phyloP scores from a whole-genome alignment of 2,888 invertebrate species.

The Therioaphis trifolii region DNA sequence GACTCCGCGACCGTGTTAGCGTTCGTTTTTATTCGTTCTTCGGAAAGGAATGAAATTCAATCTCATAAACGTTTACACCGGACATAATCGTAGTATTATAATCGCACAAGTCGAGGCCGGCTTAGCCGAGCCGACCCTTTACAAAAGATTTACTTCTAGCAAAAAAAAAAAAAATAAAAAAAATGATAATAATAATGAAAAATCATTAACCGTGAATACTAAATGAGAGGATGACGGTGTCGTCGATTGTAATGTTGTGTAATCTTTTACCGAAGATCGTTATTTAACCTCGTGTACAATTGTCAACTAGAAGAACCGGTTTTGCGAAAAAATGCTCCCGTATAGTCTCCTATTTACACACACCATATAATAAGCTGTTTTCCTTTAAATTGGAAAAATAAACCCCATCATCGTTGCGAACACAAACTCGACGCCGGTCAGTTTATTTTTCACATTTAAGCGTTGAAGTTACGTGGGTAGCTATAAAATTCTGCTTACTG shows the following conservation, averaged over 20 bases:
- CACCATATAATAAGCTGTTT: constrained; percentile 14
- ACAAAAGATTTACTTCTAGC: not conserved
- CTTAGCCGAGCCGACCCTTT: not conserved
- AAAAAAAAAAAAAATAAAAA: not conserved
- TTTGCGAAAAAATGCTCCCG: constrained; percentile 17
- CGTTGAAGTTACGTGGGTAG: too few relatives aligned
- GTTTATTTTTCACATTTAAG: too few relatives aligned
- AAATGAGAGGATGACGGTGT: not conserved
- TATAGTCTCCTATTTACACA: too few relatives aligned
- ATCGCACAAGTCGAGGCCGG: too few relatives aligned
- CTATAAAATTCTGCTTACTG: too few relatives aligned
- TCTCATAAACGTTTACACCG: too few relatives aligned
- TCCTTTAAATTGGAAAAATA: not conserved
- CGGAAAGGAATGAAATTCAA: too few relatives aligned
- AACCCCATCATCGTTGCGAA: too few relatives aligned
- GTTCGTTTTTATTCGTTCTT: too few relatives aligned
- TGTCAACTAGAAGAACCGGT: constrained; percentile 54
- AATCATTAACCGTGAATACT: not conserved
- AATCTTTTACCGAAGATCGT: constrained; percentile 38
- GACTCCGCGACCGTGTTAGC: too few relatives aligned
- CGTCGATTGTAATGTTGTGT: not conserved
- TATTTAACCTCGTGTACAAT: constrained; percentile 21
- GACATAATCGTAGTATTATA: too few relatives aligned
- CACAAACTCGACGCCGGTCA: too few relatives aligned
- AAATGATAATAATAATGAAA: not conserved